Evolutionary conservation across 2,113 vertebrate genomes (phyloP).

Genomic region (Leptodactylus fuscus): DNA sequence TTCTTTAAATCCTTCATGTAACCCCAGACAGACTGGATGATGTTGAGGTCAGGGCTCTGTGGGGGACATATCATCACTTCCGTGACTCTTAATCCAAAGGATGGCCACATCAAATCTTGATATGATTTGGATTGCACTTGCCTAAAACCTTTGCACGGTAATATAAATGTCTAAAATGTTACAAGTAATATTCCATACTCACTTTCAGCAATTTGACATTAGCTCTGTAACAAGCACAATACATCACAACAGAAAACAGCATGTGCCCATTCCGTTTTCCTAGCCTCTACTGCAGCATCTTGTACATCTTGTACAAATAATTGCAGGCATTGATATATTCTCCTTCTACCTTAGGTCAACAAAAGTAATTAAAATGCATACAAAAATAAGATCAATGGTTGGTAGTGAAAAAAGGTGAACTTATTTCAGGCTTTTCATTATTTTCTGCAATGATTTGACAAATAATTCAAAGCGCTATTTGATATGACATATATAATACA

Average conservation of each 20-base stretch:
- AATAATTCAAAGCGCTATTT: background rate
- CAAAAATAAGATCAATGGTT: constrained; percentile 31
- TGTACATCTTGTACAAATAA: constrained; percentile 28
- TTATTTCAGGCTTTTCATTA: constrained; percentile 16
- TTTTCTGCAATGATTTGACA: constrained; percentile 13
- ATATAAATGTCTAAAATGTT: too few relatives aligned
- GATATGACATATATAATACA: background rate
- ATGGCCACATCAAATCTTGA: too few relatives aligned
- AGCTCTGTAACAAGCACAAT: too few relatives aligned
- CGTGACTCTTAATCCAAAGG: too few relatives aligned
- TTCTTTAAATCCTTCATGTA: too few relatives aligned
- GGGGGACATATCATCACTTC: too few relatives aligned
- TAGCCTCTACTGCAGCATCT: background rate
- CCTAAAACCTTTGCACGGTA: too few relatives aligned
- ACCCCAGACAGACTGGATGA: too few relatives aligned
- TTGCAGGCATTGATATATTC: constrained; percentile 31
- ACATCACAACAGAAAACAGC: background rate
- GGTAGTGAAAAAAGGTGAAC: constrained; percentile 1
- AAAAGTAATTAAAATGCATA: constrained; percentile 46
- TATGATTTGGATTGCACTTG: too few relatives aligned
- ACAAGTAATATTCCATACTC: too few relatives aligned
- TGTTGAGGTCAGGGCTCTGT: too few relatives aligned
- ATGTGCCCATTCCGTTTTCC: background rate
- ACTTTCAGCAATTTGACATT: too few relatives aligned
- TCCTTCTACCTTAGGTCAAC: constrained; percentile 30